Evolutionary conservation across 1,140 invertebrate species (phyloP).

Genomic region (Vanessa atalanta): DNA sequence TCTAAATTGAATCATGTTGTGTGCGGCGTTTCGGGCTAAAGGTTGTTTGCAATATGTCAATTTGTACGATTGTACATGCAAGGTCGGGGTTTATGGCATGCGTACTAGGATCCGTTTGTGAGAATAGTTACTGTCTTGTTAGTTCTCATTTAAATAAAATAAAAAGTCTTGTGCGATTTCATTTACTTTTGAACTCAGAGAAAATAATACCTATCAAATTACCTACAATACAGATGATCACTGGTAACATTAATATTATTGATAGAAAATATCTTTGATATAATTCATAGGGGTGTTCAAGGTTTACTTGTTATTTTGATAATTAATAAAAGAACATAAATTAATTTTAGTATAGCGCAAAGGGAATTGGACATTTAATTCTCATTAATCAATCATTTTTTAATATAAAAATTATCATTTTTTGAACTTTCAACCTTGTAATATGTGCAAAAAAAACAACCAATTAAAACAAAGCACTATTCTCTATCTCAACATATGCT

Average conservation of each 20-base stretch:
- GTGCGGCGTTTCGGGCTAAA: slow-evolving; percentile 29
- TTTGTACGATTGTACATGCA: slow-evolving; percentile 23
- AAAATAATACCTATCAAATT: not conserved
- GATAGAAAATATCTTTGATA: too few species aligned
- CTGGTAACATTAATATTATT: too few species aligned
- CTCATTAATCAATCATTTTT: too few species aligned
- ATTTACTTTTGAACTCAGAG: not conserved
- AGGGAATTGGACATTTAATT: too few species aligned
- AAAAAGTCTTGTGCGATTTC: too few species aligned
- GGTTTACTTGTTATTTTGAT: too few species aligned
- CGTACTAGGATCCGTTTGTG: not conserved
- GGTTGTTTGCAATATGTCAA: slow-evolving; percentile 26
- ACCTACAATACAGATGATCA: too few species aligned
- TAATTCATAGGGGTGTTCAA: too few species aligned
- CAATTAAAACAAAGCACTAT: not conserved
- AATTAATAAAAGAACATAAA: too few species aligned
- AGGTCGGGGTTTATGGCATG: slow-evolving; percentile 18
- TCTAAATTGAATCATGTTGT: slow-evolving; percentile 41
- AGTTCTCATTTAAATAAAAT: not conserved
- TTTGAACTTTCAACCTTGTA: too few species aligned
- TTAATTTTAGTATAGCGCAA: too few species aligned
- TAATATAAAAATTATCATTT: too few species aligned
- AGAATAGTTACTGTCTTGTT: not conserved
- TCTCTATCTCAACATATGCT: not conserved
- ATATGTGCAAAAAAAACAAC: not conserved